These are phyloP conservation scores for Paradisaea rubra DNA, from an alignment of 2,113 vertebrate genomes.

Conservation along the genomic window DNA sequence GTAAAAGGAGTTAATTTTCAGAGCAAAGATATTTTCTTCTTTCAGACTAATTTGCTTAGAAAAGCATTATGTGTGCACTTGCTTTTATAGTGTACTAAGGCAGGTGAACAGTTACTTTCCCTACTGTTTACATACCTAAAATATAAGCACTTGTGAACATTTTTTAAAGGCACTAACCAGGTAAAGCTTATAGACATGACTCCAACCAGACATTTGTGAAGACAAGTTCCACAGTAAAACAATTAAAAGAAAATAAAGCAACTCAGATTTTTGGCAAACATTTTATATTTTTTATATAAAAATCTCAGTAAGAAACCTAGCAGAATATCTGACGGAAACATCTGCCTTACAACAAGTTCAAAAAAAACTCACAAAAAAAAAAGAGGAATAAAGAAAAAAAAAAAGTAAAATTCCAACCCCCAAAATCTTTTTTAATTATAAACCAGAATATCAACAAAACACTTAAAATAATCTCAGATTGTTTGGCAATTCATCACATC, in stretches of 20 bases:
- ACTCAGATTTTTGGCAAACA: constrained; percentile 70
- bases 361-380: constrained; percentile 9
- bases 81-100: background rate
- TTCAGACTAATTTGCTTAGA: background rate
- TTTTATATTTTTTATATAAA: constrained; percentile 81
- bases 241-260: constrained; percentile 9
- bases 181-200: background rate
- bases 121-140: background rate
- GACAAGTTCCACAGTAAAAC: background rate
- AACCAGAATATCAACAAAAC: constrained; percentile 75
- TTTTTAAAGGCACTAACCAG: background rate
- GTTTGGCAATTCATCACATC: constrained; percentile 78
- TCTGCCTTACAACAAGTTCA: constrained; percentile 69
- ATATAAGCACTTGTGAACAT: background rate
- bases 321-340: constrained; percentile 75
- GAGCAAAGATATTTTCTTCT: background rate
- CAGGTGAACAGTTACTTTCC: background rate
- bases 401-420: constrained; percentile 29
- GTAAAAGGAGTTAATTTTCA: background rate
- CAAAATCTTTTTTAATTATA: constrained; percentile 72
- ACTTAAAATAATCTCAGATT: constrained; percentile 75
- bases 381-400: background rate
- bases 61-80: background rate
- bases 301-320: constrained; percentile 81
- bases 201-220: background rate